phyloP scores from a whole-genome alignment of 2,888 invertebrate genomes.

The Platycheirus albimanus region DNA sequence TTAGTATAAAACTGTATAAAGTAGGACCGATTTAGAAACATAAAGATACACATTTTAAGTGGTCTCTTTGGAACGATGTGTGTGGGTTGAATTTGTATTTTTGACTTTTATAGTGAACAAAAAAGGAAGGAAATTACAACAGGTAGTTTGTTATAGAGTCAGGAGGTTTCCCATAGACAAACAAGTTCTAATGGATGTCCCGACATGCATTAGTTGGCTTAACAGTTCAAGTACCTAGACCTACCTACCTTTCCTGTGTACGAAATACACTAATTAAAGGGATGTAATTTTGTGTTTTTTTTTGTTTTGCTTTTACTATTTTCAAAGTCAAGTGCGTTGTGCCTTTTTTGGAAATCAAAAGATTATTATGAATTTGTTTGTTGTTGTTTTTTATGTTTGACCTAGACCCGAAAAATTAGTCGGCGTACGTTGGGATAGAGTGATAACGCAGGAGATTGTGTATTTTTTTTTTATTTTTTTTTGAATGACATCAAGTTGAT shows the following conservation, averaged over 20 bases:
- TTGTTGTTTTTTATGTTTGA: constrained; percentile 26
- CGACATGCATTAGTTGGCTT: constrained; percentile 57
- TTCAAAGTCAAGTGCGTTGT: constrained; percentile 48
- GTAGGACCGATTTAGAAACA: constrained; percentile 15
- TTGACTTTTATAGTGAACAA: not conserved
- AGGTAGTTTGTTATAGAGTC: constrained; percentile 43
- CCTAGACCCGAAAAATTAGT: constrained; percentile 67
- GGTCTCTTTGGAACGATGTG: constrained; percentile 35
- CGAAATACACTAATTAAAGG: constrained; percentile 55
- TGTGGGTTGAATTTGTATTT: constrained; percentile 48
- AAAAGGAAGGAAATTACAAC: constrained; percentile 34
- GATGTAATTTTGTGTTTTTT: not conserved
- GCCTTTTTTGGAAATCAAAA: not conserved
- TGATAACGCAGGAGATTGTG: constrained; percentile 57
- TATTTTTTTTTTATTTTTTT: constrained; percentile 12
- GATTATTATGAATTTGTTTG: constrained; percentile 15
- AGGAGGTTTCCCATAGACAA: no score
- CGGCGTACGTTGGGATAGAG: not conserved
- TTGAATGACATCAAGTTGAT: constrained; percentile 42
- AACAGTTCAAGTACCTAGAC: constrained; percentile 39
- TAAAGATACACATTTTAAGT: constrained; percentile 45
- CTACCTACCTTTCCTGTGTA: no score
- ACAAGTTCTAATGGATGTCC: constrained; percentile 52
- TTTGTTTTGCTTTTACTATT: not conserved
- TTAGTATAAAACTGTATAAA: constrained; percentile 18